Evolutionary conservation across 92 coral and sea anemone genomes (phyloP), one percentile per base, ranked within the genome.

Genomic region (Siderastrea siderea): DNA sequence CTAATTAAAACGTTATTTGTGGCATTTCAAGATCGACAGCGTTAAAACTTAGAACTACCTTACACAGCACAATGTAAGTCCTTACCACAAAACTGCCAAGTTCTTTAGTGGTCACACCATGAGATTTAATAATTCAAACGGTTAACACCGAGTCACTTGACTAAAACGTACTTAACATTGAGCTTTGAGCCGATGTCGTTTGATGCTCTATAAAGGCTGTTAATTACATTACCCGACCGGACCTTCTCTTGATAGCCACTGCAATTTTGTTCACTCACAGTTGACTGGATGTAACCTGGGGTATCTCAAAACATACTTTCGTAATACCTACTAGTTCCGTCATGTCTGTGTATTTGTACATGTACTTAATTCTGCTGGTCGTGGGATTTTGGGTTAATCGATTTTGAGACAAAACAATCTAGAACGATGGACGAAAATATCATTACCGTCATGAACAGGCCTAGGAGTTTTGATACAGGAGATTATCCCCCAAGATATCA

Each of bases 331-430:
- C 47, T n/a, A 13, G 68, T 11, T 5, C 66, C 15, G 48, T 82
- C 26, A 14, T 81, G 78, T 82, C 71, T 82, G 44, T 55, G 86
- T 70, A 78, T 82, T 57, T 12, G 55, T 57, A 69, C 46, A 54
- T 55, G 78, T 70, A 12, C 76, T 57, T 19, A 49, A 57, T 53
- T 58, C 45, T 81, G 45, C 61, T 69, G 61, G 62, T 8, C 38
- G 4, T 52, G 52, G 74, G 84, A 48, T 38, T 50, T 50, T 26
- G 74, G 86, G 14, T 19, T 68, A 15, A 49, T 10, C 2, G 7
- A 47, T 80, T 68, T 80, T 15, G 49, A 15, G 47, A 48, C 68
- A 71, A 69, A 69, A 60, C 47, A 12, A 6, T 49, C 6, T 46
- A 19, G 38, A 63, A 62, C 17, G 10, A 10, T 43, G 46, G 58